Evolutionary conservation across 2,797 vertebrate species (phyloP), one percentile per base, ranked within the genome.

Genomic region (Chloroceryle inda): DNA sequence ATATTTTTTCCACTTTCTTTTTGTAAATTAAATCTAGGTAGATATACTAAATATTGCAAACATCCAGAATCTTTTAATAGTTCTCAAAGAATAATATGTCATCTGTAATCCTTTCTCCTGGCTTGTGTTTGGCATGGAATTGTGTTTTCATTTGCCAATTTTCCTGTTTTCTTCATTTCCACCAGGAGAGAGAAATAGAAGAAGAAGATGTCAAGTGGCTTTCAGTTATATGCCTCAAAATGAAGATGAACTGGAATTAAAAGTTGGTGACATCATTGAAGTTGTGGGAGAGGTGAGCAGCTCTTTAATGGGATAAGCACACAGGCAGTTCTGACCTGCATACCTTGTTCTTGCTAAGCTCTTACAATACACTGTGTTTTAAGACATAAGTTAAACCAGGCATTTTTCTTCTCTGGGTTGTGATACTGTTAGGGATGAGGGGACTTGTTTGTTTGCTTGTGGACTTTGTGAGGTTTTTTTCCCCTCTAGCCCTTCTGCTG

Each of bases 201-300:
- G 99, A 95, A 98, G 99, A 86, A 97, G 99, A 91, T 99, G 99
- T 97, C 99, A 99, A 97, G 99, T 99, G 59, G 99, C 99, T 10
- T 99, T 99, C 98, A 99, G 99, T 98, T 99, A 99, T 71, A 96
- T 98, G 92, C 99, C 99, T 68, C 99, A 99, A 97, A 99, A 99
- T 73, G 99, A 99, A 80, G 99, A 99, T 14, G 99, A 99, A 96
- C 98, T 99, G 59, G 99, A 99, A 95, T 95, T 99, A 97, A 99
- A 99, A 98, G 99, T 99, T 31, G 99, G 99, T 13, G 99, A 99
- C 94, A 97, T 99, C 96, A 99, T 99, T 88, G 99, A 99, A 94
- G 98, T 99, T 87, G 97, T 99, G 89, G 98, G 98, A 94, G 99
- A 99, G 98, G 99, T 99, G 94, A 98, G 98, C 84, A 72, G 63